phyloP scores from a whole-genome alignment of 2,888 invertebrate genomes.

The Glomeris marginata region DNA sequence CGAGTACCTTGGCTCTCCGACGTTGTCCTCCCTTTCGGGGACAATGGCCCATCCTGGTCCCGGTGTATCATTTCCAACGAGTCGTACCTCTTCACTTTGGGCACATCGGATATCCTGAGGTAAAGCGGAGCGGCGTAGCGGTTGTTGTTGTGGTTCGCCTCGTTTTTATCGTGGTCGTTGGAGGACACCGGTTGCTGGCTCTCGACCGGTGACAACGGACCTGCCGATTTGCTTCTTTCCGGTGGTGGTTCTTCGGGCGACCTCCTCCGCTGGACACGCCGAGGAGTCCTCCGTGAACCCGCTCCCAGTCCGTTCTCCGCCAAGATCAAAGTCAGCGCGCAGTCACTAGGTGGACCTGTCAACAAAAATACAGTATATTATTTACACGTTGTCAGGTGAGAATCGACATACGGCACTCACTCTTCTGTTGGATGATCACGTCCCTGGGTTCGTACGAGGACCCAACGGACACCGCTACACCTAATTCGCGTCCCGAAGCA shows the following conservation, averaged over 20 bases:
- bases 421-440: no score
- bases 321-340: slow-evolving; percentile 24
- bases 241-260: no score
- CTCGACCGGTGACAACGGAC: slow-evolving; percentile 24
- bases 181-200: no score
- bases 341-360: no score
- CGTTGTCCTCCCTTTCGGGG: background rate
- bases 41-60: slow-evolving; percentile 7
- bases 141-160: slow-evolving; percentile 68
- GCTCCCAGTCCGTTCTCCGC: slow-evolving; percentile 23
- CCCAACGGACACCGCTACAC: no score
- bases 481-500: no score
- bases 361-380: no score
- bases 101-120: slow-evolving; percentile 10
- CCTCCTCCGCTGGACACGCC: slow-evolving; percentile 25
- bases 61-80: slow-evolving; percentile 13
- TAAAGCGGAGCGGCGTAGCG: slow-evolving; percentile 4
- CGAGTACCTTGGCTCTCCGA: no score
- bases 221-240: no score
- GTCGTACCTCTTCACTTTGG: slow-evolving; percentile 13
- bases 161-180: slow-evolving; percentile 48
- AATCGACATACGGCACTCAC: no score
- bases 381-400: no score
- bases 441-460: no score
- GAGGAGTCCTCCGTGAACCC: slow-evolving; percentile 24